Base-by-base conservation (phyloP, 2,797 vertebrate genomes). In the Otolemur crassicaudatus region DNA sequence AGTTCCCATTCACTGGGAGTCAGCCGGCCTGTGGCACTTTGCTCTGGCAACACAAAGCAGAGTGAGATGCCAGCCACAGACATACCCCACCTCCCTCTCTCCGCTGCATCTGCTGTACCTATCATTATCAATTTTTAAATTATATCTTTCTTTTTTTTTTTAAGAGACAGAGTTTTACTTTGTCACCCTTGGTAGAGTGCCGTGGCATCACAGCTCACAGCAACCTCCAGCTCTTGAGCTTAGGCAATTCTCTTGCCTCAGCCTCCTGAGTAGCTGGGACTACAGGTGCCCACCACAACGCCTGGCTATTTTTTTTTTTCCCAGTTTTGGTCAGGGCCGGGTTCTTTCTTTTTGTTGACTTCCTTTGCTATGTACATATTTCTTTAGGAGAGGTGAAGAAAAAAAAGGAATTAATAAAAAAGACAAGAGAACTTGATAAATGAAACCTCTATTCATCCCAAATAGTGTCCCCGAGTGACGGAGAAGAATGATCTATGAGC, bases 31-130 rank as follows among this genome's bases (percentile, higher is more conserved):
- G 49, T 4, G 11, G 31, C 13, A 58, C 56, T 76, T 31, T 58
- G 12, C 34, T 34, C 34, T 13, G 56, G n/a, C 53, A 58, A 53
- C n/a, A 58, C 11, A 13, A 56, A 53, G 14, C 73, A 56, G 76
- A 79, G 31, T 56, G 14, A 34, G 76, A n/a, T 31, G 34, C 49
- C 49, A n/a, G 49, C n/a, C 56, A 31, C 19, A 29, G 56, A 65
- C 1, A 1, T 11, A 0, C 20, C 14, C 23, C 29, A 12, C 13
- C 2, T 19, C 37, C 37, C 12, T 29, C 34, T 31, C 2, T 20
- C 22, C 5, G 11, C 60, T 27, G 13, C 1, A 16, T 65, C 9
- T 46, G 49, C 31, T 23, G 22, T 0, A 13, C 3, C 34, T 37
- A 67, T 29, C 79, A 25, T 29, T 23, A 1, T 4, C 20, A 3